These are phyloP conservation scores for Parambassis ranga DNA, from an alignment of 2,797 vertebrate genomes.

Conservation along the genomic window DNA sequence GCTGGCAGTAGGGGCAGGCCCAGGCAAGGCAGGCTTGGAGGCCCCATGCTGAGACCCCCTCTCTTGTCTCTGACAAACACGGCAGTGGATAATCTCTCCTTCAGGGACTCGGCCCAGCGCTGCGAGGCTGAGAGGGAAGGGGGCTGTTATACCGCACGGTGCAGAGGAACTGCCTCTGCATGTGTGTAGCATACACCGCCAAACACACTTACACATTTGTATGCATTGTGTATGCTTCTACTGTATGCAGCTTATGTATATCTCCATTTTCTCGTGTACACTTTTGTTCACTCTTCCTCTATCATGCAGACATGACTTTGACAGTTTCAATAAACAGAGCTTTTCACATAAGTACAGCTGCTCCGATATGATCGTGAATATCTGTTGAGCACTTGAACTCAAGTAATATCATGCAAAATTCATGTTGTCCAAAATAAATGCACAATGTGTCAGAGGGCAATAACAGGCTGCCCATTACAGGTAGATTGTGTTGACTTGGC, in stretches of 20 bases:
- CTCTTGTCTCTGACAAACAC: slow-evolving; percentile 79
- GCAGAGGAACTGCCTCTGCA: slow-evolving; percentile 61
- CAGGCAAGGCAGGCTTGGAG: slow-evolving; percentile 72
- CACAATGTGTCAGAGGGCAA: slow-evolving; percentile 26
- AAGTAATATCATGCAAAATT: slow-evolving; percentile 24
- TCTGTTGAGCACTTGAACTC: slow-evolving; percentile 22
- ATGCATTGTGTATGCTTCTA: slow-evolving; percentile 29
- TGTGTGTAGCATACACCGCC: slow-evolving; percentile 38
- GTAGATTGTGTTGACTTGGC: slow-evolving; percentile 26
- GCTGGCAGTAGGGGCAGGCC: slow-evolving; percentile 84
- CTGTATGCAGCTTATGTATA: not conserved
- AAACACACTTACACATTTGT: slow-evolving; percentile 35
- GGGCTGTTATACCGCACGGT: slow-evolving; percentile 63
- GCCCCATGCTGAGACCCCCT: slow-evolving; percentile 80
- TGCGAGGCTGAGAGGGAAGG: slow-evolving; percentile 75
- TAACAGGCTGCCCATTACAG: slow-evolving; percentile 35
- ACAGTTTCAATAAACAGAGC: slow-evolving; percentile 27
- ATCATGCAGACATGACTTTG: slow-evolving; percentile 1
- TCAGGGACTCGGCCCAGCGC: slow-evolving; percentile 76
- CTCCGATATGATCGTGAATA: not conserved
- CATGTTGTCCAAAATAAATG: slow-evolving; percentile 28
- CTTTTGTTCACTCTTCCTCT: not conserved
- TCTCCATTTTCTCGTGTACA: slow-evolving; percentile 6
- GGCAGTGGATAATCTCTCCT: slow-evolving; percentile 81
- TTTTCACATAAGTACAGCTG: not conserved